phyloP scores from a whole-genome alignment of 2,888 invertebrate species.

The Trimorus sp. region DNA sequence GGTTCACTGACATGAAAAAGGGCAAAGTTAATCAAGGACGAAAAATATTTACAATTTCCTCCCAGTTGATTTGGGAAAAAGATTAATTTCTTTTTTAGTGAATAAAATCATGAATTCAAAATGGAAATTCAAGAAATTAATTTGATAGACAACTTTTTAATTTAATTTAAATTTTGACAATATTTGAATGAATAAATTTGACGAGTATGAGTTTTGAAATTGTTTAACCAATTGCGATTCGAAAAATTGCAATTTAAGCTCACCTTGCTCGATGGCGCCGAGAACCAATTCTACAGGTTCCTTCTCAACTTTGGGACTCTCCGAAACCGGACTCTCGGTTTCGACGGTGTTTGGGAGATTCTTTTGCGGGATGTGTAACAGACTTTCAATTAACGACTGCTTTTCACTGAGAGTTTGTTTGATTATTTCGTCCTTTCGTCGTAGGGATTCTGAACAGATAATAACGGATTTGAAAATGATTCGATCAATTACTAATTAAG shows the following conservation, averaged over 20 bases:
- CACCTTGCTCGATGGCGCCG: constrained; percentile 87
- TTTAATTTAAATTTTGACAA: no score
- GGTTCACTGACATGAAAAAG: no score
- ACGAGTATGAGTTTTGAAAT: no score
- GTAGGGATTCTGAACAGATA: constrained; percentile 85
- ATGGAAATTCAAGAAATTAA: no score
- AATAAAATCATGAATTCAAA: no score
- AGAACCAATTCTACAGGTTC: constrained; percentile 88
- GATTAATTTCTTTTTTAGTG: no score
- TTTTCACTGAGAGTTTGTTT: constrained; percentile 88
- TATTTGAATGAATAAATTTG: no score
- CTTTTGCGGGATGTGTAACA: constrained; percentile 88
- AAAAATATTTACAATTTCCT: no score
- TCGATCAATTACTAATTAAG: background rate
- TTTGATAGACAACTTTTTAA: no score
- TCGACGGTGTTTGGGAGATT: constrained; percentile 87
- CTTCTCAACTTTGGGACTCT: constrained; percentile 79
- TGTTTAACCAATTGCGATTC: background rate
- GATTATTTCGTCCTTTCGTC: constrained; percentile 88
- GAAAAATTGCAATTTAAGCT: constrained; percentile 43
- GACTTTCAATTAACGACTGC: constrained; percentile 88
- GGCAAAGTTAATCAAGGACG: no score
- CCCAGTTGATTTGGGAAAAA: no score
- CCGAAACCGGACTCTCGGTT: constrained; percentile 82
- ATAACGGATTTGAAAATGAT: no score